These are phyloP conservation scores for Dinoponera quadriceps DNA, from an alignment of 1,140 invertebrate species.

Conservation along the genomic window DNA sequence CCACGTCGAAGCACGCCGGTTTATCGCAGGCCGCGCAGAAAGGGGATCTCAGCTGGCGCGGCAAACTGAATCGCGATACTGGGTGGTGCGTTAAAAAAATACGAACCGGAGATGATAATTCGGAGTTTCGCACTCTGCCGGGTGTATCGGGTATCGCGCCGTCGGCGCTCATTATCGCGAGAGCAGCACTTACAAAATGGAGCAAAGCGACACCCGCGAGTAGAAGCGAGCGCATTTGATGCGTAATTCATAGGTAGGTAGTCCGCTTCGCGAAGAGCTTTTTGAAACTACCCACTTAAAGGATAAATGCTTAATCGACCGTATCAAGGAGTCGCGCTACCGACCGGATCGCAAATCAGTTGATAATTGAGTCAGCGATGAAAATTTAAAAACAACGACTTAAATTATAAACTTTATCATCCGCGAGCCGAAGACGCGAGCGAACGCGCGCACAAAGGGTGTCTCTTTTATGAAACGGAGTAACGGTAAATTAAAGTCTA, in stretches of 20 bases:
- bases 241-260: slow-evolving; percentile 16
- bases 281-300: slow-evolving; percentile 34
- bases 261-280: slow-evolving; percentile 18
- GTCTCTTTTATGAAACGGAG: slow-evolving; percentile 60
- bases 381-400: slow-evolving; percentile 53
- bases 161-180: neutral
- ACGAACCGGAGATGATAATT: neutral
- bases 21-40: no score
- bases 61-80: no score
- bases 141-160: neutral
- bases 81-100: no score
- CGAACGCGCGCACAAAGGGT: neutral
- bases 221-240: slow-evolving; percentile 10
- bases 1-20: no score
- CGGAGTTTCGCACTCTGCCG: neutral
- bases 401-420: slow-evolving; percentile 50
- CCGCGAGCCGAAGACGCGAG: slow-evolving; percentile 16
- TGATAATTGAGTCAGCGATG: slow-evolving; percentile 40
- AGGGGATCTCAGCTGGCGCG: no score
- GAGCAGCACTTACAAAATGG: neutral
- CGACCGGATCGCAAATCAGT: slow-evolving; percentile 44
- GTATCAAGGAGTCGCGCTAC: slow-evolving; percentile 18
- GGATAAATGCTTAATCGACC: slow-evolving; percentile 55
- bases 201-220: neutral
- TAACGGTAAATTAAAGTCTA: slow-evolving; percentile 67